phyloP scores from a whole-genome alignment of 2,113 vertebrate genomes.

The Ageneiosus marmoratus region DNA sequence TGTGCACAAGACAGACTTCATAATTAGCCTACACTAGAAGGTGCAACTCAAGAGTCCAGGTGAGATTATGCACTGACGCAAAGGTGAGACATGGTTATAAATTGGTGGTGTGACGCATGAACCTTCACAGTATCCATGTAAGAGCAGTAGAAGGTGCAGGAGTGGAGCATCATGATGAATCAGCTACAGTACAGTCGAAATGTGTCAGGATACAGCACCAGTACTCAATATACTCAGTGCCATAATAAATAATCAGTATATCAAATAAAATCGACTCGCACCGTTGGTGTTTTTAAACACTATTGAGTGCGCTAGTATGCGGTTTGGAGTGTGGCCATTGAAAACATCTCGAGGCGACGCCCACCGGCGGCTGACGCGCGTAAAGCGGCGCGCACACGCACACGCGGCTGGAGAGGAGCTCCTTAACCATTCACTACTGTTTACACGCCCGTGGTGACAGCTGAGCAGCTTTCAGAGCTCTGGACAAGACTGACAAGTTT shows the following conservation, averaged over 20 bases:
- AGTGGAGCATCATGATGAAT: not conserved
- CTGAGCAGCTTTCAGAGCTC: not conserved
- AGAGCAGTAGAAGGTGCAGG: not conserved
- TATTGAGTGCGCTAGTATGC: not conserved
- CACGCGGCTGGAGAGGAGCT: not conserved
- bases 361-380: slow-evolving; percentile 32
- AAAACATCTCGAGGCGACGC: slow-evolving; percentile 23
- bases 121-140: not conserved
- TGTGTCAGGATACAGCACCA: not conserved
- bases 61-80: not conserved
- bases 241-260: not conserved
- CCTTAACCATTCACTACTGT: not conserved
- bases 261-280: too few relatives aligned
- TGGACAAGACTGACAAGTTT: not conserved
- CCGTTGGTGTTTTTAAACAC: too few relatives aligned
- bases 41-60: not conserved
- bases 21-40: too few relatives aligned
- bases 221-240: not conserved
- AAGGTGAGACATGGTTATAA: not conserved
- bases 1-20: not conserved
- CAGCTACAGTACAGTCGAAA: not conserved
- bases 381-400: not conserved
- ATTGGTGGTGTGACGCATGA: not conserved
- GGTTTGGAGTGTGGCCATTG: slow-evolving; percentile 19
- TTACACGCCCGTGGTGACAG: not conserved